Evolutionary conservation across 2,888 invertebrate species (phyloP), one percentile per base, ranked within the genome.

Genomic region (Antheraea assamensis): DNA sequence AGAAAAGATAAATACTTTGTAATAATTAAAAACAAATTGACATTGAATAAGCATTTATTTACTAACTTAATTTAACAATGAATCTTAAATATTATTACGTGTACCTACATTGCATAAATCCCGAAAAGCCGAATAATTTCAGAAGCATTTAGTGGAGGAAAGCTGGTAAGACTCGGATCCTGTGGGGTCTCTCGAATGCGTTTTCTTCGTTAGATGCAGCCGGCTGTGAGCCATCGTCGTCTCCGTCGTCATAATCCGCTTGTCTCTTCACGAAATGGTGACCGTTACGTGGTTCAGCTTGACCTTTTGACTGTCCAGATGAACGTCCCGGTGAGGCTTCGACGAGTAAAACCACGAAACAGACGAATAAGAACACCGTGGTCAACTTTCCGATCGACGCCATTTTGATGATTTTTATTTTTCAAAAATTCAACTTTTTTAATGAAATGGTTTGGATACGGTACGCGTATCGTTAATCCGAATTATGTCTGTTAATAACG

Each of bases 111-210:
- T 78, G 78, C 81, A 81, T 75, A 73, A 72, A 76, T 73, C 76
- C 72, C 80, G 73, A 74, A 58, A 73, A n/a, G 64, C 66, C 42
- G 70, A 30, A 71, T 58, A 0, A 13, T 61, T 75, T 49, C 24
- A 52, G 15, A 55, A 52, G n/a, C 66, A n/a, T 64, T 81, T 79
- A 92, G 78, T 92, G 92, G 3, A 91, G 87, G 72, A 81, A 92
- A 10, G 88, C 92, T 72, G 91, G 92, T 74, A 91, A 68, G 17
- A 89, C 84, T 0, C 91, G 87, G 31, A 92, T 91, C 75, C 89
- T 89, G 80, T 85, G 91, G 0, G 90, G 89, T 49, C 86, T 85
- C 0, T 87, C 86, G 71, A 87, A 89, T 0, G 86, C 80, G 47
- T 84, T 87, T 52, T 88, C 87, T 42, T 84, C 87, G 1, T 79